phyloP scores from a whole-genome alignment of 2,113 vertebrate genomes.

The Siphamia tubifer region DNA sequence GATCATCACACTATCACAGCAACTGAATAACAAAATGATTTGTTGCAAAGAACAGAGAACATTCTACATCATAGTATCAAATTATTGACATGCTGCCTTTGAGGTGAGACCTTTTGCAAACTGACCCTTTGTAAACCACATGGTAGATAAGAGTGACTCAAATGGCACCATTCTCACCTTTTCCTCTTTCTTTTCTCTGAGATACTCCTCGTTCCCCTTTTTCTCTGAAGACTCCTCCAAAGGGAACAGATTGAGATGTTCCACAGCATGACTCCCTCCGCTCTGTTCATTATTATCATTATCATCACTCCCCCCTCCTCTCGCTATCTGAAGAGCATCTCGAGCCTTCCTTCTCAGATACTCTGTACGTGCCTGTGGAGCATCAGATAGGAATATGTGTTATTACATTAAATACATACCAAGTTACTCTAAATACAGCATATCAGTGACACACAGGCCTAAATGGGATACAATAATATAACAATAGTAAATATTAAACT shows the following conservation, averaged over 20 bases:
- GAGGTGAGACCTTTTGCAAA: too few species aligned
- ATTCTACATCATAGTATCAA: too few species aligned
- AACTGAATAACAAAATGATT: too few species aligned
- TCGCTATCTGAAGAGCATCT: slow-evolving; percentile 39
- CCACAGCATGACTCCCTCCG: slow-evolving; percentile 10
- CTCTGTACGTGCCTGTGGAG: slow-evolving; percentile 84
- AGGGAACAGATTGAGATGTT: slow-evolving; percentile 86
- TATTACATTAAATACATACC: neutral
- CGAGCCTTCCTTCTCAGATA: slow-evolving; percentile 83
- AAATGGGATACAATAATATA: too few species aligned
- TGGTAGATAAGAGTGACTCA: neutral
- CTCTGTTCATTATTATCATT: neutral
- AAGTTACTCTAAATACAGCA: neutral
- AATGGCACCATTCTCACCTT: slow-evolving; percentile 69
- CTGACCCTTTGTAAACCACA: neutral
- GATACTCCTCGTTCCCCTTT: slow-evolving; percentile 84
- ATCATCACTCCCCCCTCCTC: neutral
- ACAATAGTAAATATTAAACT: too few species aligned
- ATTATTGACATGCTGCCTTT: too few species aligned
- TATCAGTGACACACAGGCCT: too few species aligned
- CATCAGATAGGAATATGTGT: neutral
- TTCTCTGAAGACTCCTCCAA: slow-evolving; percentile 80
- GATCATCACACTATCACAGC: too few species aligned
- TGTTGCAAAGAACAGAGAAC: too few species aligned
- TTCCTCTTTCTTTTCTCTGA: slow-evolving; percentile 87